A percentile compares a stretch with the other conserved stretches of the same genome.
phyloP scores from a whole-genome alignment of 2,888 invertebrate species.

The Xylota segnis region DNA sequence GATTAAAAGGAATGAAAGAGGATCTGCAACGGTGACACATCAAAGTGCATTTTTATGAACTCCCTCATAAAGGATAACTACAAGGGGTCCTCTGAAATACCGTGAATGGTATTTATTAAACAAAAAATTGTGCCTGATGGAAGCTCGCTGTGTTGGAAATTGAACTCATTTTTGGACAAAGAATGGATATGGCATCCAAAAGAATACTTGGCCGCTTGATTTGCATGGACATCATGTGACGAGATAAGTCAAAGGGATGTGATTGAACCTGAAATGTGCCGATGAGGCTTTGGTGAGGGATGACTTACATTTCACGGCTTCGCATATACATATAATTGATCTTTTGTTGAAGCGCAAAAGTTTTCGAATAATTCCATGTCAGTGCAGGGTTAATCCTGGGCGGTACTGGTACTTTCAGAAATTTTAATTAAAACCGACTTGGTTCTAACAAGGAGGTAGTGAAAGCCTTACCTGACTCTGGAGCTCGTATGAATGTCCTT shows the following conservation, averaged over 20 bases:
- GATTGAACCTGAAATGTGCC: background rate
- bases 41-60: conserved; percentile 59
- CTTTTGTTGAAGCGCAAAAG: background rate
- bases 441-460: no score
- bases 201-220: background rate
- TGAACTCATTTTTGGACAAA: background rate
- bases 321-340: background rate
- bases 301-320: background rate
- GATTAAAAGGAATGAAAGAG: background rate
- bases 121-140: background rate
- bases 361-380: no score
- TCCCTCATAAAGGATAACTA: conserved; percentile 20
- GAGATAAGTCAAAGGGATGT: background rate
- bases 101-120: conserved; percentile 2
- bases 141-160: background rate
- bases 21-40: conserved; percentile 21
- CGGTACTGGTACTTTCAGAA: no score
- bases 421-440: no score
- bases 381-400: no score
- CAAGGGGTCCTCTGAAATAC: conserved; percentile 2
- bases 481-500: no score
- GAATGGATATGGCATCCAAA: background rate
- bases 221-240: background rate
- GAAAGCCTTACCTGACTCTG: no score
- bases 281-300: background rate